These are phyloP conservation scores for Drosophila grimshawi DNA, from an alignment of 1,140 invertebrate species.

Conservation along the genomic window DNA sequence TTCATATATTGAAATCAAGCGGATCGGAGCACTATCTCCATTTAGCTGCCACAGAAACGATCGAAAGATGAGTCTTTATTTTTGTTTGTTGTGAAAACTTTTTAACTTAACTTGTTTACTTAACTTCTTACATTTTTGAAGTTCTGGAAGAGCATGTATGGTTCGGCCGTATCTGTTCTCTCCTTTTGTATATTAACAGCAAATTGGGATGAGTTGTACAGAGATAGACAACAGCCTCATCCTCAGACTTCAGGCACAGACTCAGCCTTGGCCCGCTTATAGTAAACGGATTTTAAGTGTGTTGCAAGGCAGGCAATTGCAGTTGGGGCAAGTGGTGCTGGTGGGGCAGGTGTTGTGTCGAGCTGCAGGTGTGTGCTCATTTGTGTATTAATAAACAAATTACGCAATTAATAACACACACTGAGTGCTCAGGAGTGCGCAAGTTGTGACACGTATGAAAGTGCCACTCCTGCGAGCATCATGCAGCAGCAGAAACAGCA, in stretches of 20 bases:
- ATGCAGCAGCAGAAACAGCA: constrained; percentile 17
- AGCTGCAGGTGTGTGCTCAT: constrained; percentile 31
- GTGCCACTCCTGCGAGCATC: constrained; percentile 20
- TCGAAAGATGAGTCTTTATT: not conserved
- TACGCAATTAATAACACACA: constrained; percentile 80
- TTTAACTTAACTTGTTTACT: no score
- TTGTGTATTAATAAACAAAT: constrained; percentile 78
- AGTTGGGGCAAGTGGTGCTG: no score
- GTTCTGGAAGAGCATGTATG: not conserved
- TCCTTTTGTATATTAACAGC: not conserved
- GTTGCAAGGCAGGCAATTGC: not conserved
- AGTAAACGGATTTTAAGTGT: constrained; percentile 6
- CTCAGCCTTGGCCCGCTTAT: constrained; percentile 27
- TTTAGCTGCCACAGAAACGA: no score
- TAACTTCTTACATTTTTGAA: no score
- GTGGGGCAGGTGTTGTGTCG: not conserved
- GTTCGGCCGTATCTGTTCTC: not conserved
- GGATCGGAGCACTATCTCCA: no score
- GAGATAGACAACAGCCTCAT: not conserved
- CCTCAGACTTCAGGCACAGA: constrained; percentile 4
- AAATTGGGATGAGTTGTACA: not conserved
- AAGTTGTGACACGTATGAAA: constrained; percentile 57
- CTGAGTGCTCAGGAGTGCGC: constrained; percentile 73
- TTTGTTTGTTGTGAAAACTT: not conserved
- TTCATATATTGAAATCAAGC: no score